These are phyloP conservation scores for Myotis yumanensis DNA, from an alignment of 2,113 vertebrate genomes.

Conservation along the genomic window DNA sequence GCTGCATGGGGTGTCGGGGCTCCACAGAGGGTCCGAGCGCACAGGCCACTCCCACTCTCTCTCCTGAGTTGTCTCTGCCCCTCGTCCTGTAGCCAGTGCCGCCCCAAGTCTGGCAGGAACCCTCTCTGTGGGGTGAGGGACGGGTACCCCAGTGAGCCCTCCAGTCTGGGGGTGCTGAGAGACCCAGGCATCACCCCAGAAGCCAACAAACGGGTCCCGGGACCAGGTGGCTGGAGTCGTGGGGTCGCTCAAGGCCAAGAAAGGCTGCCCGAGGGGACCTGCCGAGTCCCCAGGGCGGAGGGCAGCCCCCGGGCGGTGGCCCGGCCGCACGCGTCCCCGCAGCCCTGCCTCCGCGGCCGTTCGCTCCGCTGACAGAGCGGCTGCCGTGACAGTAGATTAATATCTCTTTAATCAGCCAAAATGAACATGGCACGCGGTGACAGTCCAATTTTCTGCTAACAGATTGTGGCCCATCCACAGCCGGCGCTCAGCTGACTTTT, in stretches of 20 bases:
- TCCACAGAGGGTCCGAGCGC: neutral
- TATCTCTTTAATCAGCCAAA: conserved; percentile 94
- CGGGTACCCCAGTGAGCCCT: fast-evolving
- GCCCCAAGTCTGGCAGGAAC: fast-evolving
- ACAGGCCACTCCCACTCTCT: neutral
- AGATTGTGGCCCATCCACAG: conserved; percentile 91
- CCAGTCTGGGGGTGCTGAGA: fast-evolving
- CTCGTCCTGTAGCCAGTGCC: fast-evolving
- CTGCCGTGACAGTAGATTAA: conserved; percentile 89
- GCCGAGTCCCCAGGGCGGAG: neutral
- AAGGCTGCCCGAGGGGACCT: fast-evolving
- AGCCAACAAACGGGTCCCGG: fast-evolving
- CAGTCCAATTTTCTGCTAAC: conserved; percentile 99
- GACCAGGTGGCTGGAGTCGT: fast-evolving
- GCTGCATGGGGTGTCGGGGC: neutral
- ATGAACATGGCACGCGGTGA: conserved; percentile 94
- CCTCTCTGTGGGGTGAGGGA: neutral
- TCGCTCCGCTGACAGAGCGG: conserved; percentile 82
- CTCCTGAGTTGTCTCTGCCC: fast-evolving
- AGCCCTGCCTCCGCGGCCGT: conserved; percentile 31
- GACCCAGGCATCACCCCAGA: neutral
- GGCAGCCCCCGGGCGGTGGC: neutral
- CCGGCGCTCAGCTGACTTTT: conserved; percentile 87
- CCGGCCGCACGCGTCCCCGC: fast-evolving
- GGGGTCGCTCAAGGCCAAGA: neutral